Conservation (phyloP, 1,140 invertebrate species). For the Apis florea region DNA sequence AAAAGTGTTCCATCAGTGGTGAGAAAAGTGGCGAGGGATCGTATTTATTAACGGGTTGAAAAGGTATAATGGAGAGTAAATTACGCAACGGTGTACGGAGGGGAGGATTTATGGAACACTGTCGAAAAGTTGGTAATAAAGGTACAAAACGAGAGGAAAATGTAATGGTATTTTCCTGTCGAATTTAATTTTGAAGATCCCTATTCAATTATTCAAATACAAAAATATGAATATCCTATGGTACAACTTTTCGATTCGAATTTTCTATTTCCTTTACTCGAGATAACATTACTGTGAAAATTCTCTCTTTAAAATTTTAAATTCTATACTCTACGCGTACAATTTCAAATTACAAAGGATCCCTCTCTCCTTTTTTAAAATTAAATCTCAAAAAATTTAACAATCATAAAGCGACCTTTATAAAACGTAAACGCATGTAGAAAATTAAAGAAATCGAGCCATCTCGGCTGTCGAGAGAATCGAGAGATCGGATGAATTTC, state of each 20-base stretch:
- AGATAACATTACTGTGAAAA: too few relatives aligned
- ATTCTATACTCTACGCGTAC: too few relatives aligned
- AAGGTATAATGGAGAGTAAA: neutral
- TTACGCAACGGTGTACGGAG: neutral
- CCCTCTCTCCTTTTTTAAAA: too few relatives aligned
- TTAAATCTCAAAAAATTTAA: too few relatives aligned
- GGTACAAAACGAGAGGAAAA: neutral
- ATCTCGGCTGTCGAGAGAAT: neutral
- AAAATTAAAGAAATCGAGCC: too few relatives aligned
- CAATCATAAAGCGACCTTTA: too few relatives aligned
- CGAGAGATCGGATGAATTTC: constrained; percentile 30
- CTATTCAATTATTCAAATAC: neutral
- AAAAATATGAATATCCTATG: neutral
- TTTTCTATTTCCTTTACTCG: too few relatives aligned
- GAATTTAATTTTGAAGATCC: neutral
- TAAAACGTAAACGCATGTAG: neutral
- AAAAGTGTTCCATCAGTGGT: too few relatives aligned
- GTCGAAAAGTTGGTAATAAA: neutral
- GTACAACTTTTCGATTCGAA: neutral
- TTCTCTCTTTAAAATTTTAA: too few relatives aligned
- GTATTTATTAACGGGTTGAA: neutral
- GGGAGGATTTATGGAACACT: too few relatives aligned
- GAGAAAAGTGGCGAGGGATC: neutral
- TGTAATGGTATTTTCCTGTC: neutral
- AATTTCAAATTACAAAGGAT: too few relatives aligned